phyloP scores from a whole-genome alignment of 2,797 vertebrate species.

The Atherinosoma microstoma region DNA sequence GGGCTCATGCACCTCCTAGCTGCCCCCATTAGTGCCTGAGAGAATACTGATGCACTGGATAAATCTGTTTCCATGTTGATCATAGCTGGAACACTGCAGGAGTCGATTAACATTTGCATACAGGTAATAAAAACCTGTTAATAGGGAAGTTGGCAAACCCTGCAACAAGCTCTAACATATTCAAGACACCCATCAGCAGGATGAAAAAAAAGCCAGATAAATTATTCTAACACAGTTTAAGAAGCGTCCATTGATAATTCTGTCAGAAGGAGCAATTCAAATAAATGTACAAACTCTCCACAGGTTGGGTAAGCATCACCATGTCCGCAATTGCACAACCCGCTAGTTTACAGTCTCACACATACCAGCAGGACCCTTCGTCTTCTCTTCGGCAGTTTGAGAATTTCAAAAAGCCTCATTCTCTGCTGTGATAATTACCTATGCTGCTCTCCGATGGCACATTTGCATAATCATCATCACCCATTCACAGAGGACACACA shows the following conservation, averaged over 20 bases:
- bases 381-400: conserved; percentile 70
- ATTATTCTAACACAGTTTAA: background rate
- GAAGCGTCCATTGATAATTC: conserved; percentile 4
- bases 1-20: conserved; percentile 35
- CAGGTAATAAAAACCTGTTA: conserved; percentile 38
- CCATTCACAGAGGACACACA: conserved; percentile 85
- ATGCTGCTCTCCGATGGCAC: conserved; percentile 79
- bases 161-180: background rate
- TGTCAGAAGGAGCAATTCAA: conserved; percentile 21
- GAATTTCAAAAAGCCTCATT: conserved; percentile 78
- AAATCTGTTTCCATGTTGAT: conserved; percentile 33
- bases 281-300: conserved; percentile 8
- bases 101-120: conserved; percentile 43
- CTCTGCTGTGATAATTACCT: conserved; percentile 85
- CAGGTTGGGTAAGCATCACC: conserved; percentile 39
- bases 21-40: conserved; percentile 52
- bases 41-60: conserved; percentile 49
- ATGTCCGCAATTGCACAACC: conserved; percentile 27
- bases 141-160: conserved; percentile 6
- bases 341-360: conserved; percentile 19
- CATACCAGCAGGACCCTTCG: conserved; percentile 40
- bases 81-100: conserved; percentile 22
- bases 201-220: conserved; percentile 9
- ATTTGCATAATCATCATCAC: conserved; percentile 87
- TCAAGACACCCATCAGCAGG: conserved; percentile 4